A percentile compares a stretch with the other conserved stretches of the same genome.
Evolutionary conservation across 2,113 vertebrate genomes (phyloP).

Genomic region (Holacanthus passer): DNA sequence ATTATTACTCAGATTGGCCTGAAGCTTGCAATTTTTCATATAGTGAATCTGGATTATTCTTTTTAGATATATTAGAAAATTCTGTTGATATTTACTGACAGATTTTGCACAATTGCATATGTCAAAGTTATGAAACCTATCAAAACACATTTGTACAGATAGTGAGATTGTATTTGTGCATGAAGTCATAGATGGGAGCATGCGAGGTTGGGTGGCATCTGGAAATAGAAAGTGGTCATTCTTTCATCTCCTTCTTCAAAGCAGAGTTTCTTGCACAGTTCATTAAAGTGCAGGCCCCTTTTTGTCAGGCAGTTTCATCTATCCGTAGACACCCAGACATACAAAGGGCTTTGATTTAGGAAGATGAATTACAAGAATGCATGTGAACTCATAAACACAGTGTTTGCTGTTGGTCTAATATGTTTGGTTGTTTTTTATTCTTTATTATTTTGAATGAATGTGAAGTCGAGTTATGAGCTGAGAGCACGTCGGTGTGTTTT

Average conservation of each 20-base stretch:
- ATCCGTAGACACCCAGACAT: slow-evolving; percentile 13
- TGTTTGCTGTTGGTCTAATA: not conserved
- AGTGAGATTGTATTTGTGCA: not conserved
- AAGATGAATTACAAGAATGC: not conserved
- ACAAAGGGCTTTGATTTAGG: not conserved
- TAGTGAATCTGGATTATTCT: not conserved
- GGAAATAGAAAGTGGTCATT: slow-evolving; percentile 32
- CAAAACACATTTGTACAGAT: not conserved
- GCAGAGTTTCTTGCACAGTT: slow-evolving; percentile 23
- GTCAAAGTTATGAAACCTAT: not conserved
- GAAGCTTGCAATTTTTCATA: not conserved
- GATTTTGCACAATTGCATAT: not conserved
- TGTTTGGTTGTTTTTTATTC: not conserved
- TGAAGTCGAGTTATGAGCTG: not conserved
- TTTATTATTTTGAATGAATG: not conserved
- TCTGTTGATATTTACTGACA: not conserved
- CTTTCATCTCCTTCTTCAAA: slow-evolving; percentile 51
- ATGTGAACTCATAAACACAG: too few species aligned
- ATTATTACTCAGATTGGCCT: not conserved
- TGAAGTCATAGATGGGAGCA: not conserved
- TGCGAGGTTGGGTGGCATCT: not conserved
- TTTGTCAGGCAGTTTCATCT: slow-evolving; percentile 25
- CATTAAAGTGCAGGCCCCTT: slow-evolving; percentile 10
- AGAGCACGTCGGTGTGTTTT: not conserved
- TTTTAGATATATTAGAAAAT: not conserved